Conservation (phyloP, 2,888 invertebrate genomes). For the Pyrocoelia pectoralis region DNA sequence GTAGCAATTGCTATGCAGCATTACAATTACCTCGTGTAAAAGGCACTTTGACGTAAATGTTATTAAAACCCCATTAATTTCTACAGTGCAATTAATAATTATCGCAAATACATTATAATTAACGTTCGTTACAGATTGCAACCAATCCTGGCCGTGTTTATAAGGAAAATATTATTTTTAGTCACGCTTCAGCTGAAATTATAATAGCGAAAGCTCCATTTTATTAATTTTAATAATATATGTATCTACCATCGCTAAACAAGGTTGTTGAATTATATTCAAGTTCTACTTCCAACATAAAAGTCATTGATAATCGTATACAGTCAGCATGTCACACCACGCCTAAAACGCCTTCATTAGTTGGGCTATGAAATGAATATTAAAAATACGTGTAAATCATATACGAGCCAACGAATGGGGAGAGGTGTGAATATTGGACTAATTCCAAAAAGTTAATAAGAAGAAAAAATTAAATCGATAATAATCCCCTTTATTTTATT, state of each 20-base stretch:
- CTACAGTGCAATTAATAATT: too few relatives aligned
- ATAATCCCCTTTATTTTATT: conserved; percentile 11
- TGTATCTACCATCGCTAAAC: not conserved
- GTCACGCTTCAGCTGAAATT: not conserved
- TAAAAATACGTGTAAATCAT: conserved; percentile 19
- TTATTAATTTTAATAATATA: conserved; percentile 23
- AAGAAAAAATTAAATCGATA: conserved; percentile 18
- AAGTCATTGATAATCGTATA: conserved; percentile 5
- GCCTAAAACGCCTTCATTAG: conserved; percentile 30
- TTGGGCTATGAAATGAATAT: conserved; percentile 20
- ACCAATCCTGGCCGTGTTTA: too few relatives aligned
- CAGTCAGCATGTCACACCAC: conserved; percentile 14
- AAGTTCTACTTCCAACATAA: conserved; percentile 15
- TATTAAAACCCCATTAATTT: too few relatives aligned
- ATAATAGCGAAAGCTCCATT: not conserved
- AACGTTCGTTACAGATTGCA: too few relatives aligned
- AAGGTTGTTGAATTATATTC: conserved; percentile 8
- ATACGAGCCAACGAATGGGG: conserved; percentile 17
- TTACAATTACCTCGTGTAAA: too few relatives aligned
- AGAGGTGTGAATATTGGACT: conserved; percentile 15
- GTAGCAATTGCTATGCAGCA: too few relatives aligned
- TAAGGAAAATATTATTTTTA: too few relatives aligned
- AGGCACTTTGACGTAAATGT: too few relatives aligned
- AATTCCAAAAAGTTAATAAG: conserved; percentile 23
- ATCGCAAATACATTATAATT: too few relatives aligned